Evolutionary conservation across 53 echinoderm and acorn worm genomes (phyloP).

Genomic region (Temnopleurus reevesii): DNA sequence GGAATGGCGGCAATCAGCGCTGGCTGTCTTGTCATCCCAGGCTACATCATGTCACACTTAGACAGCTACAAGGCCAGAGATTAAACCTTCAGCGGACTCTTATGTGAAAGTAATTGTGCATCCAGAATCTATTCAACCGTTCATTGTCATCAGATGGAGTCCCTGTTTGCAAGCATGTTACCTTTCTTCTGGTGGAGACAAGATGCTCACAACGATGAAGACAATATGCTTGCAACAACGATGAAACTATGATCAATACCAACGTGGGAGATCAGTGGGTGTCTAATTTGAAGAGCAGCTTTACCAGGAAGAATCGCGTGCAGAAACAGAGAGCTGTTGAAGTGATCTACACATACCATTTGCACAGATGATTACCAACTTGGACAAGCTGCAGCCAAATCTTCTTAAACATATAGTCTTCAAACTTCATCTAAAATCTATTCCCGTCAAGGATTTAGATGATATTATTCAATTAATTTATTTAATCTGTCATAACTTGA

Average conservation of each 20-base stretch:
- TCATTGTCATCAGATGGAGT: background rate
- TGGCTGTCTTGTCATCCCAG: conserved; percentile 75
- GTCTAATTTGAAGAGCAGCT: background rate
- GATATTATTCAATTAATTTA: too few relatives aligned
- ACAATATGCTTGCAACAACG: too few relatives aligned
- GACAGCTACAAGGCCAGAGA: conserved; percentile 81
- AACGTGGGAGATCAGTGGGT: background rate
- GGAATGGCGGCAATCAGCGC: conserved; percentile 54
- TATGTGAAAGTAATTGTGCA: background rate
- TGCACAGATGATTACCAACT: too few relatives aligned
- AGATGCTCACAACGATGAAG: background rate
- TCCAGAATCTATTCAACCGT: conserved; percentile 19
- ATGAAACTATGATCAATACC: background rate
- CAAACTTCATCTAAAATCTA: too few relatives aligned
- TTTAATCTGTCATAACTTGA: too few relatives aligned
- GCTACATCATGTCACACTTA: conserved; percentile 87
- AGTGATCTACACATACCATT: too few relatives aligned
- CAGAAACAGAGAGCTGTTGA: too few relatives aligned
- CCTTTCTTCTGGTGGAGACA: background rate
- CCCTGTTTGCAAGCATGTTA: background rate
- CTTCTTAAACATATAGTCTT: too few relatives aligned
- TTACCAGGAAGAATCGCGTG: conserved; percentile 16
- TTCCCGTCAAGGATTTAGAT: too few relatives aligned
- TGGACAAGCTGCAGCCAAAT: too few relatives aligned
- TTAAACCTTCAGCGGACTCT: background rate